Evolutionary conservation across 2,888 invertebrate species (phyloP), one percentile per base, ranked within the genome.

Genomic region (Odontocerum albicorne): DNA sequence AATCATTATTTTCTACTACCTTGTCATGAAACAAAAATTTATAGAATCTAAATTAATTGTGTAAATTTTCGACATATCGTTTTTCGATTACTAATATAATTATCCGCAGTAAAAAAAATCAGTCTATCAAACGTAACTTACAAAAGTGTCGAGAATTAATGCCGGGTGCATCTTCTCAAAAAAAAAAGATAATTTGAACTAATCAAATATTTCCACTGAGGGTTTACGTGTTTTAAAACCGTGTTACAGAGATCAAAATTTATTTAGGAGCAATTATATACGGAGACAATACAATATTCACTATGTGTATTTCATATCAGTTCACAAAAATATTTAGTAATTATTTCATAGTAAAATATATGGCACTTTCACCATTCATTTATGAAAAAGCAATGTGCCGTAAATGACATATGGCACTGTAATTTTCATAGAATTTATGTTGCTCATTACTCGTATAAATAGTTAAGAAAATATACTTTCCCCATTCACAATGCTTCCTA

Each of bases 21-120:
- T 55, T 60, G 60, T 60, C 57, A 60, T 60, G 55, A 60, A 57
- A 60, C 17, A 42, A 53, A 56, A 49, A 15, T 56, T 46, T 39
- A 40, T 53, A 13, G 10, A 49, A 22, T 40, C 42, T 22, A 42
- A 35, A 38, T 42, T 42, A 49, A 33, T 38, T 49, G 50, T 43
- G 42, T 42, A 49, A 49, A 39, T 15, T 36, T 33, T 33, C 33
- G 21, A 40, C 22, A 22, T 46, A 32, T 20, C 22, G 20, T 40
- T 40, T n/a, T 27, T 20, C 32, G 19, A 22, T 32, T 40, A 27
- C 35, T 27, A 38, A 33, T 40, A 32, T 43, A 33, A 39, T 39
- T 31, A 49, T 43, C n/a, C 45, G 32, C 36, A 36, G 40, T 50
- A 47, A 52, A 57, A 50, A 43, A 46, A 39, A 45, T 53, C 52